Evolutionary conservation across 2,113 vertebrate species (phyloP).

Genomic region (Mobula hypostoma): DNA sequence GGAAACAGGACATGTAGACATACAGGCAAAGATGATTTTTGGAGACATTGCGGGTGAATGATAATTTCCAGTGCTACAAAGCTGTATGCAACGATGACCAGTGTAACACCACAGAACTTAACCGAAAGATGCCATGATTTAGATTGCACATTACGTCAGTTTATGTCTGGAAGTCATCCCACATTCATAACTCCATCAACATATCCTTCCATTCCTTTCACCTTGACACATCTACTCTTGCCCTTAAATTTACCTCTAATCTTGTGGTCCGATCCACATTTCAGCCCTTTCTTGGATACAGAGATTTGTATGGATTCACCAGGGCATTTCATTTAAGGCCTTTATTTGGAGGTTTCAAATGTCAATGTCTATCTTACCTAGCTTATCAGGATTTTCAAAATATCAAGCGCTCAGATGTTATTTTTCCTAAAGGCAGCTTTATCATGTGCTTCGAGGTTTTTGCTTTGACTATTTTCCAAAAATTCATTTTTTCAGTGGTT

Average conservation of each 20-base stretch:
- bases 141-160: too few relatives aligned
- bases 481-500: not conserved
- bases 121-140: too few relatives aligned
- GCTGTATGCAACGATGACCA: not conserved
- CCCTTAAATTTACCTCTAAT: not conserved
- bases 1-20: not conserved
- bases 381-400: too few relatives aligned
- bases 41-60: not conserved
- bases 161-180: not conserved
- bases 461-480: not conserved
- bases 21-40: not conserved
- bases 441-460: not conserved
- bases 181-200: not conserved
- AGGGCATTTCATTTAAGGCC: not conserved
- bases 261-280: not conserved
- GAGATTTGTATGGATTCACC: not conserved
- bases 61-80: not conserved
- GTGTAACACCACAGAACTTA: not conserved
- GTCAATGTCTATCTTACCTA: too few relatives aligned
- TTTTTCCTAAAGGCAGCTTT: too few relatives aligned
- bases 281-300: not conserved
- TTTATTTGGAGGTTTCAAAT: not conserved
- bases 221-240: not conserved
- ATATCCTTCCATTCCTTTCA: not conserved
- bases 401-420: not conserved